Evolutionary conservation across 2,113 vertebrate species (phyloP).

Genomic region (Anarhynchus alexandrinus): DNA sequence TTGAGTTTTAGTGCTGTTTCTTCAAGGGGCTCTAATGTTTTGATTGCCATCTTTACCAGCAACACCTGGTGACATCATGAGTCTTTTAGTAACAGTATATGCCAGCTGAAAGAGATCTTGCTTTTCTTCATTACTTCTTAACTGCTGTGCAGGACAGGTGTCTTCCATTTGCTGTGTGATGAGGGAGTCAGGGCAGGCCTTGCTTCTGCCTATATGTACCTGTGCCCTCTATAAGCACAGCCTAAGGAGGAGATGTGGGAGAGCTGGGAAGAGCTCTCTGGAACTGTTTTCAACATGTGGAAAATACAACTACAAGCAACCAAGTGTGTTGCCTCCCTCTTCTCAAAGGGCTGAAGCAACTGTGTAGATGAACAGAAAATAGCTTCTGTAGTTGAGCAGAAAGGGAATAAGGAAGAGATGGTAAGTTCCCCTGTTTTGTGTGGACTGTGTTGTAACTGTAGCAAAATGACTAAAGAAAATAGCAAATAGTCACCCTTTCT

Average conservation of each 20-base stretch:
- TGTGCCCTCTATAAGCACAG: fast-evolving
- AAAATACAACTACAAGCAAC: neutral
- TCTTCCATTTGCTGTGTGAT: fast-evolving
- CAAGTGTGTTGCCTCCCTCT: fast-evolving
- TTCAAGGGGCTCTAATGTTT: neutral
- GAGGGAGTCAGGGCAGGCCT: neutral
- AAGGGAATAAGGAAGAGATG: neutral
- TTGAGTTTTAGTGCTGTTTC: neutral
- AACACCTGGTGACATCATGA: neutral
- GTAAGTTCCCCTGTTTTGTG: neutral
- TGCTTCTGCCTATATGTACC: fast-evolving
- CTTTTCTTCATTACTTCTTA: neutral
- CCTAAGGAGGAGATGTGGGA: fast-evolving
- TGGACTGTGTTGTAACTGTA: neutral
- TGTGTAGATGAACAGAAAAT: neutral
- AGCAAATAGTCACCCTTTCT: neutral
- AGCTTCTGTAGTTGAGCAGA: neutral
- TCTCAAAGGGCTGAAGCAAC: neutral
- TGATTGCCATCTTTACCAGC: neutral
- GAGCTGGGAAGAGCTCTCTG: fast-evolving
- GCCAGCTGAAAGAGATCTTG: neutral
- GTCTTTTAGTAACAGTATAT: neutral
- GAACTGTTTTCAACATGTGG: neutral
- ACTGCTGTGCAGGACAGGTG: neutral
- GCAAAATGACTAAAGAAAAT: neutral